Conservation (phyloP, 2,113 vertebrate genomes). For the Laticauda colubrina region DNA sequence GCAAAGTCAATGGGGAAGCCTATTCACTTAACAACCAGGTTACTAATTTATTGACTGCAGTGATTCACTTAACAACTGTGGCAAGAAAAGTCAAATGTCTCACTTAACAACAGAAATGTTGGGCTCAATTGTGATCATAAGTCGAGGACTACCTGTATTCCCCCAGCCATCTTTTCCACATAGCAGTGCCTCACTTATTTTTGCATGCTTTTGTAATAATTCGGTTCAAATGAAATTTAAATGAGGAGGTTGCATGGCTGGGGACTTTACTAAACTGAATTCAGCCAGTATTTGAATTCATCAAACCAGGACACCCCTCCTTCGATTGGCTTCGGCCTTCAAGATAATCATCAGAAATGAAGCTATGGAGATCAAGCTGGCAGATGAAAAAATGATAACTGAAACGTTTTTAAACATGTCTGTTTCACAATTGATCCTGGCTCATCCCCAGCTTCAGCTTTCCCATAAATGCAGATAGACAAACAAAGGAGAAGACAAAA, state of each 20-base stretch:
- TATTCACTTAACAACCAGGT: too few species aligned
- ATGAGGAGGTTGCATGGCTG: neutral
- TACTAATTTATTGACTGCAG: too few species aligned
- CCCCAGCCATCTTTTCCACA: neutral
- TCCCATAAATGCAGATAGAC: conserved; percentile 44
- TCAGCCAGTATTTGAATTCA: conserved; percentile 4
- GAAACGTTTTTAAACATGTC: neutral
- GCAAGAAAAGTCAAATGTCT: too few species aligned
- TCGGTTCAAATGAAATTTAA: conserved; percentile 6
- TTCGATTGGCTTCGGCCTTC: accelerated
- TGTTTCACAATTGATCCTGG: conserved; percentile 3
- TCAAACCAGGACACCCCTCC: neutral
- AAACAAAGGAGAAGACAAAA: neutral
- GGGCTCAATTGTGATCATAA: too few species aligned
- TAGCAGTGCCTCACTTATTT: neutral
- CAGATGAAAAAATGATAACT: neutral
- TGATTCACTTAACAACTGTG: too few species aligned
- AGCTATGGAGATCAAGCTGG: neutral
- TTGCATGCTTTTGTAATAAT: neutral
- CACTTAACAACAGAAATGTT: too few species aligned
- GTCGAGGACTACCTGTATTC: too few species aligned
- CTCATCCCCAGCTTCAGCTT: conserved; percentile 14
- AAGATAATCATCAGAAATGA: neutral
- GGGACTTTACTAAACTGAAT: neutral
- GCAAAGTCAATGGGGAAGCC: too few species aligned